These are phyloP conservation scores for Paramormyrops hopkinsi DNA, from an alignment of 2,797 vertebrate species.

Conservation along the genomic window DNA sequence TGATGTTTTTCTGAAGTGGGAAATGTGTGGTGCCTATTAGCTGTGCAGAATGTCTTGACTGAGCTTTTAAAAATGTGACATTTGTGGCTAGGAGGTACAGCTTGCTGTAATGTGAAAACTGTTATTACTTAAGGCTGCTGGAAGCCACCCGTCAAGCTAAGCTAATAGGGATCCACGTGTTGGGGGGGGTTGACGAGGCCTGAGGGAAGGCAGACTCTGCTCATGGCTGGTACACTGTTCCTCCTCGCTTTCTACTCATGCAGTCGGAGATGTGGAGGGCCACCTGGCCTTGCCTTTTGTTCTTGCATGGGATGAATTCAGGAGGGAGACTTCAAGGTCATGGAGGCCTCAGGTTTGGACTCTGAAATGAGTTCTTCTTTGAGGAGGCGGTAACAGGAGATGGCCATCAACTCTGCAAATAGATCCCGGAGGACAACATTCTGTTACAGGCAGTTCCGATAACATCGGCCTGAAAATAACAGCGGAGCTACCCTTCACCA, in stretches of 20 bases:
- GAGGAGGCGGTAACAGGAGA: neutral
- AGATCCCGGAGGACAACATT: neutral
- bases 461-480: neutral
- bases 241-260: neutral
- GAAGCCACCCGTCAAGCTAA: neutral
- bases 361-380: neutral
- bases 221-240: neutral
- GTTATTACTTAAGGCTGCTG: neutral
- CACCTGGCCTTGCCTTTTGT: neutral
- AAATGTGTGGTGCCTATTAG: neutral
- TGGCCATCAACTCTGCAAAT: neutral
- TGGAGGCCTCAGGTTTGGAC: neutral
- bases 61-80: neutral
- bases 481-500: neutral
- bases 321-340: neutral
- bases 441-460: neutral
- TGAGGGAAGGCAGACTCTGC: neutral
- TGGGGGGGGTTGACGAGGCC: neutral
- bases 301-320: neutral
- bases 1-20: neutral
- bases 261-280: neutral
- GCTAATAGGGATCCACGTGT: neutral
- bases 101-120: neutral
- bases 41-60: neutral
- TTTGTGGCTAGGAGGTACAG: neutral